Evolutionary conservation across 2,888 invertebrate genomes (phyloP).

Genomic region (Lasioglossum oenotherae): DNA sequence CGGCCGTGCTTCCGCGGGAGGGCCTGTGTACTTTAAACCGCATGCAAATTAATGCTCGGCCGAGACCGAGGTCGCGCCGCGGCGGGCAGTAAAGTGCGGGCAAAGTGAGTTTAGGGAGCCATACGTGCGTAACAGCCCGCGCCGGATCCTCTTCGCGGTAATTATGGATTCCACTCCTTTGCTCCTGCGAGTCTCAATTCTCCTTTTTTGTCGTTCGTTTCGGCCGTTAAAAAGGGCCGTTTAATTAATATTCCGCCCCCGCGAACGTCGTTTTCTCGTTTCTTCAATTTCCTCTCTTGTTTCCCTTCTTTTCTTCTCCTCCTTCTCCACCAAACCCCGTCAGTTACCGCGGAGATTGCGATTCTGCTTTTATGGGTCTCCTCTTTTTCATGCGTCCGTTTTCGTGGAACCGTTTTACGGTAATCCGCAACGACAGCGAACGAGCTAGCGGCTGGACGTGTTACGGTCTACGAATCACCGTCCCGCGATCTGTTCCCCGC

Average conservation of each 20-base stretch:
- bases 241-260: conserved; percentile 15
- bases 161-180: conserved; percentile 46
- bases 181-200: background rate
- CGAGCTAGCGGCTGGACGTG: background rate
- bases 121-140: conserved; percentile 30
- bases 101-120: conserved; percentile 43
- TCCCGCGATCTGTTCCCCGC: background rate
- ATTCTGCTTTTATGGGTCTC: background rate
- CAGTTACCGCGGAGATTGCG: background rate
- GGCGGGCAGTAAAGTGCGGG: conserved; percentile 43
- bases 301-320: background rate
- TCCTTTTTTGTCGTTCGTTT: conserved; percentile 24
- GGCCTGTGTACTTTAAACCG: conserved; percentile 45
- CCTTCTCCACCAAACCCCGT: background rate
- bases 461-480: background rate
- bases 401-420: background rate
- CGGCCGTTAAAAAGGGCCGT: background rate
- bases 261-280: background rate
- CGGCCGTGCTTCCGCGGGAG: conserved; percentile 7
- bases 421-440: background rate
- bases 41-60: conserved; percentile 52
- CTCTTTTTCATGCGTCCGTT: background rate
- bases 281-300: background rate
- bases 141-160: conserved; percentile 36
- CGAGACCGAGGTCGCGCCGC: background rate